Base-by-base conservation (phyloP, 2,888 invertebrate species). In the Heliconius cydno region DNA sequence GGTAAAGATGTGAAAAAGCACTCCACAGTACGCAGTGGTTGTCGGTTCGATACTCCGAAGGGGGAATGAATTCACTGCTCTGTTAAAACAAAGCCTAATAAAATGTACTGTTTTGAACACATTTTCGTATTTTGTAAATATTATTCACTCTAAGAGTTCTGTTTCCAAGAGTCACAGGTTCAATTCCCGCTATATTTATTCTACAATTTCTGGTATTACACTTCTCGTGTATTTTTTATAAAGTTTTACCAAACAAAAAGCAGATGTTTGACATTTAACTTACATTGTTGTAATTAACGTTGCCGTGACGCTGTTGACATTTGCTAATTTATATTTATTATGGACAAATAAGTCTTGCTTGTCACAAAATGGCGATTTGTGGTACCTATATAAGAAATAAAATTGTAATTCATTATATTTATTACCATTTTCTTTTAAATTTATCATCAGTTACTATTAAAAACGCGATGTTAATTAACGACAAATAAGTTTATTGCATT, bases 191-290 rank as follows among this genome's bases (percentile, higher is more conserved):
- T 22, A 52, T 19, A 19, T 60, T 60, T 60, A n/a, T 60, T n/a
- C 10, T 3, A 60, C 3, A n/a, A 10, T n/a, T 60, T 60, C n/a
- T 60, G n/a, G 10, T n/a, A 60, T n/a, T 60, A 60, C n/a, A n/a
- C 28, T 60, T 22, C n/a, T 60, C 22, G n/a, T 60, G 0, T n/a
- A n/a, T 10, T 60, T n/a, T n/a, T 60, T 60, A 60, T 60, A n/a
- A n/a, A 60, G n/a, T 60, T n/a, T 60, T n/a, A n/a, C 60, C n/a
- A 4, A 3, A 2, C 4, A 22, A 34, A 52, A n/a, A 68, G 22
- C n/a, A 68, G n/a, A 68, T n/a, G 34, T 22, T 34, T 68, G 68
- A 19, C 34, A 68, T 68, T 68, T 22, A 68, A 68, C n/a, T n/a
- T 38, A 68, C n/a, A 30, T 68, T 30, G 34, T 38, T 13, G 28